Evolutionary conservation across 2,888 invertebrate genomes (phyloP).

Genomic region (Pristionchus arcanus): DNA sequence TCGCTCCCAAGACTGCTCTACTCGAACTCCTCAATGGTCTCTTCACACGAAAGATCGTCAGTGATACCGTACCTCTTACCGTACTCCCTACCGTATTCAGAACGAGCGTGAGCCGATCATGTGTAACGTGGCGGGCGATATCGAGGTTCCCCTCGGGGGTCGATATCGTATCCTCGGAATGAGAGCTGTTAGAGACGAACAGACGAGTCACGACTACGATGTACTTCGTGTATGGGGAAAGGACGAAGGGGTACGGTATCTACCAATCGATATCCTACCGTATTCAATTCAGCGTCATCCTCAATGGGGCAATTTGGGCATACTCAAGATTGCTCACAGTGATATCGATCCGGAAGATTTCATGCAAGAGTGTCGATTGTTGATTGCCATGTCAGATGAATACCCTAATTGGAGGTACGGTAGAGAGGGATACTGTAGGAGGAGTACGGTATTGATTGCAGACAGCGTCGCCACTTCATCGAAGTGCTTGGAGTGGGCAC

Average conservation of each 20-base stretch:
- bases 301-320: background rate
- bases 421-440: background rate
- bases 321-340: conserved; percentile 8
- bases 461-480: conserved; percentile 43
- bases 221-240: conserved; percentile 8
- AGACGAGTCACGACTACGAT: conserved; percentile 37
- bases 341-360: conserved; percentile 23
- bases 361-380: conserved; percentile 36
- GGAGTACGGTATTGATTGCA: background rate
- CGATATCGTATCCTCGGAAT: conserved; percentile 35
- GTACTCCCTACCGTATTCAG: background rate
- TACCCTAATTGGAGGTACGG: conserved; percentile 46
- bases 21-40: conserved; percentile 28
- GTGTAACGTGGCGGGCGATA: conserved; percentile 18
- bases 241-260: conserved; percentile 33
- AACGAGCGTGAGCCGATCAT: background rate
- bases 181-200: conserved; percentile 3
- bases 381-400: conserved; percentile 18
- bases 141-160: conserved; percentile 2
- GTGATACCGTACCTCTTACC: background rate
- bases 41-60: conserved; percentile 6
- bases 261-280: background rate
- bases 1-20: background rate
- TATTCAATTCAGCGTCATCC: conserved; percentile 2
- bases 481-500: conserved; percentile 24